phyloP scores from a whole-genome alignment of 2,888 invertebrate species.

The Limnephilus rhombicus region DNA sequence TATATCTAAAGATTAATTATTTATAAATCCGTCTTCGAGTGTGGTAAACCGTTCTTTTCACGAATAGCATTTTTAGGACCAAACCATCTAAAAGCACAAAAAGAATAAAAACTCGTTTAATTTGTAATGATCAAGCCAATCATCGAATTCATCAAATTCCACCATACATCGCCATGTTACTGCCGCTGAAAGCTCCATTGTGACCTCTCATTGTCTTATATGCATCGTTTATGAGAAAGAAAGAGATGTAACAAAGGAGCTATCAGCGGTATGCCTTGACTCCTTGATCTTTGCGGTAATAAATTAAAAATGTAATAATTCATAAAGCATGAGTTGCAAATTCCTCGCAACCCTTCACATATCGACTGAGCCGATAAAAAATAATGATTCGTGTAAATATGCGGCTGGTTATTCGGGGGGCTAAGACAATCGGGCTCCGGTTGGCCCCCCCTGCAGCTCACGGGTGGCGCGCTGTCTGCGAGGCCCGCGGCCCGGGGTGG shows the following conservation, averaged over 20 bases:
- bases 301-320: slow-evolving; percentile 21
- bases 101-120: neutral
- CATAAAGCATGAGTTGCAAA: slow-evolving; percentile 25
- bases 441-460: slow-evolving; percentile 45
- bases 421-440: slow-evolving; percentile 25
- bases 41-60: too few relatives aligned
- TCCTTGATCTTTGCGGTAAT: slow-evolving; percentile 1
- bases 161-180: neutral
- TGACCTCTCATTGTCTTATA: neutral
- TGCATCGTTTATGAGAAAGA: neutral
- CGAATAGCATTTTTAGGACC: too few relatives aligned
- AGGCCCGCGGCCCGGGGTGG: slow-evolving; percentile 19
- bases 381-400: slow-evolving; percentile 36
- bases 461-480: slow-evolving; percentile 49
- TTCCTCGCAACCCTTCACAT: slow-evolving; percentile 22
- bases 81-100: neutral
- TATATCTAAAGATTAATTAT: too few relatives aligned
- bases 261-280: neutral
- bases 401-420: slow-evolving; percentile 5
- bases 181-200: neutral
- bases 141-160: neutral
- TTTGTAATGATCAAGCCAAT: neutral
- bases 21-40: too few relatives aligned
- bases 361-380: neutral
- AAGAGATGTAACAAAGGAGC: neutral